phyloP scores from a whole-genome alignment of 2,113 vertebrate species.

The Aphyosemion australe region DNA sequence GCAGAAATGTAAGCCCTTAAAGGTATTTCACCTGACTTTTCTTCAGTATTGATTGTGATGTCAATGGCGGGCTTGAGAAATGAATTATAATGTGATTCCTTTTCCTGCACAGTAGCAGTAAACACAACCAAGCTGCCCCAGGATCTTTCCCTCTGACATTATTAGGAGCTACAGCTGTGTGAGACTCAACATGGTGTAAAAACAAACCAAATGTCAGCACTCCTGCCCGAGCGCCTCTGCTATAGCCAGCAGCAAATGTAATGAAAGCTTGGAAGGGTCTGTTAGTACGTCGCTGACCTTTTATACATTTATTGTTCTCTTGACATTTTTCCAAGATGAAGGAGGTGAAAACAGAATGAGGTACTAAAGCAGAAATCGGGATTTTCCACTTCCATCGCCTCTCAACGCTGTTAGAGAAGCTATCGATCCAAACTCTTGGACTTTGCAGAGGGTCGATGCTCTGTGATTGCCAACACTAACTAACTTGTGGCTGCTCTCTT shows the following conservation, averaged over 20 bases:
- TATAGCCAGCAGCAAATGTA: slow-evolving; percentile 73
- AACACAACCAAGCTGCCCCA: slow-evolving; percentile 61
- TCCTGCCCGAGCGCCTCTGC: slow-evolving; percentile 66
- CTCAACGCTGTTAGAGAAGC: slow-evolving; percentile 64
- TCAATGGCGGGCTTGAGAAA: slow-evolving; percentile 44
- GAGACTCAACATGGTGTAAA: slow-evolving; percentile 77
- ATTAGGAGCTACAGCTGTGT: slow-evolving; percentile 77
- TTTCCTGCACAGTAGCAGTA: slow-evolving; percentile 70
- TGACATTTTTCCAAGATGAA: slow-evolving; percentile 81
- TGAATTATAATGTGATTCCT: slow-evolving; percentile 50
- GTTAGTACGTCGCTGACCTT: slow-evolving; percentile 81
- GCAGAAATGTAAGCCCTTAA: slow-evolving; percentile 13
- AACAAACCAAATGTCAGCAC: slow-evolving; percentile 84
- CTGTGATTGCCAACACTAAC: slow-evolving; percentile 76
- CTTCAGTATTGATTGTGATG: slow-evolving; percentile 66
- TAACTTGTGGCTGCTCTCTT: slow-evolving; percentile 65
- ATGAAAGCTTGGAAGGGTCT: slow-evolving; percentile 78
- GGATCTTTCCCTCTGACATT: slow-evolving; percentile 79
- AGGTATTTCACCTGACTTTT: slow-evolving; percentile 22
- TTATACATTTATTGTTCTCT: slow-evolving; percentile 74
- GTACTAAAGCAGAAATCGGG: slow-evolving; percentile 63
- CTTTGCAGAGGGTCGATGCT: slow-evolving; percentile 68
- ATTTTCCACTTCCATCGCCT: slow-evolving; percentile 57
- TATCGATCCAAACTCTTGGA: slow-evolving; percentile 77
- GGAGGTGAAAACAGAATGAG: slow-evolving; percentile 65